A percentile compares a stretch with the other conserved stretches of the same genome.
phyloP scores from a whole-genome alignment of 2,113 vertebrate genomes.

The Hyperoodon ampullatus region DNA sequence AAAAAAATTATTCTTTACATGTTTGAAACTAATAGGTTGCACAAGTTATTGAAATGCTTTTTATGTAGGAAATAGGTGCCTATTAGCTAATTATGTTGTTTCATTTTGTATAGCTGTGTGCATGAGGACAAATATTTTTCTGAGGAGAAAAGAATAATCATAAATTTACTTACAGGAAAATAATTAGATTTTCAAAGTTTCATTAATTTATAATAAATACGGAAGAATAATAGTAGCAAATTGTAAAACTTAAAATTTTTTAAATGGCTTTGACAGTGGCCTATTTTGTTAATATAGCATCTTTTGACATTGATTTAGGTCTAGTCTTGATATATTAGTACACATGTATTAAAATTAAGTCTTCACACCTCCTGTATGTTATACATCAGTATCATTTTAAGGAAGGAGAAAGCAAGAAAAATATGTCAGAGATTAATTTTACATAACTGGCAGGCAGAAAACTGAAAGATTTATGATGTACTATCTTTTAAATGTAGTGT shows the following conservation, averaged over 20 bases:
- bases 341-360: constrained; percentile 50
- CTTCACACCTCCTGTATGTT: background rate
- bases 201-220: background rate
- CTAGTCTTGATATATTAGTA: background rate
- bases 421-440: background rate
- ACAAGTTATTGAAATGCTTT: constrained; percentile 13
- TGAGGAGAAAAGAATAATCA: background rate
- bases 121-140: background rate
- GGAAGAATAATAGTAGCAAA: background rate
- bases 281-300: constrained; percentile 29
- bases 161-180: constrained; percentile 30
- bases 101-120: background rate
- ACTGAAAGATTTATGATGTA: constrained; percentile 63
- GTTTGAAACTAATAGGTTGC: constrained; percentile 26
- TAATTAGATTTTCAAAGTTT: background rate
- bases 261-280: background rate
- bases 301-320: background rate
- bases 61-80: constrained; percentile 25
- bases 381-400: constrained; percentile 32
- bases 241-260: background rate
- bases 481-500: constrained; percentile 44
- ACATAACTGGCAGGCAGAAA: constrained; percentile 62
- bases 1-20: background rate
- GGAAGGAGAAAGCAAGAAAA: constrained; percentile 26
- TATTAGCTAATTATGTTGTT: background rate